Evolutionary conservation across 1,140 invertebrate species (phyloP), one percentile per base, ranked within the genome.

Genomic region (Drosophila ironensis): DNA sequence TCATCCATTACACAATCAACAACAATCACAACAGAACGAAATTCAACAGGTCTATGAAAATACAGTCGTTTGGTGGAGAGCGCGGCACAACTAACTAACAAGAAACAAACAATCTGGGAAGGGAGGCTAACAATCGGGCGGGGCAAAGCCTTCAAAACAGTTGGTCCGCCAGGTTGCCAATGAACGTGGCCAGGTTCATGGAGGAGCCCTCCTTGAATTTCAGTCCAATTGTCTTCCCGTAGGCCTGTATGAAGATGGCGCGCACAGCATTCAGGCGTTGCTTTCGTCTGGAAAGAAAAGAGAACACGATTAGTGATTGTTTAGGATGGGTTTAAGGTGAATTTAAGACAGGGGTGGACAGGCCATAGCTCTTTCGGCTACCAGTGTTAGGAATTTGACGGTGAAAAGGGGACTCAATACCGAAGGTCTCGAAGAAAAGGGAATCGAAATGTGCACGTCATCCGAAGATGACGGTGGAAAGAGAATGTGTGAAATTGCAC

Each of bases 241-340:
- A 90, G 14, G 75, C 71, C 48, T 89, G 89, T 53, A 89, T 89
- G 30, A 90, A 90, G 11, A 88, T 72, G 20, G 78, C 75, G 5
- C 90, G 72, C 20, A 90, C 88, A 42, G 90, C 88, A 52, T 92
- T 91, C 44, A 95, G 88, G 61, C 91, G 91, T 70, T 92, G 92
- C 80, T 90, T 91, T 53, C 93, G 91, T 56, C 90, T 91, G 68
- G 53, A 88, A 68, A 44, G 20, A 30, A 30, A 20, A n/a, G n/a
- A n/a, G n/a, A n/a, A n/a, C n/a, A n/a, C n/a, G n/a, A n/a, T n/a
- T n/a, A n/a, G n/a, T n/a, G n/a, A n/a, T n/a, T n/a, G n/a, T n/a
- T n/a, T n/a, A n/a, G n/a, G n/a, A n/a, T n/a, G n/a, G n/a, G n/a
- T n/a, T n/a, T n/a, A n/a, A n/a, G n/a, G n/a, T n/a, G n/a, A n/a